Conservation (phyloP, 23 tunicate genomes). For the Aplidium turbinatum region DNA sequence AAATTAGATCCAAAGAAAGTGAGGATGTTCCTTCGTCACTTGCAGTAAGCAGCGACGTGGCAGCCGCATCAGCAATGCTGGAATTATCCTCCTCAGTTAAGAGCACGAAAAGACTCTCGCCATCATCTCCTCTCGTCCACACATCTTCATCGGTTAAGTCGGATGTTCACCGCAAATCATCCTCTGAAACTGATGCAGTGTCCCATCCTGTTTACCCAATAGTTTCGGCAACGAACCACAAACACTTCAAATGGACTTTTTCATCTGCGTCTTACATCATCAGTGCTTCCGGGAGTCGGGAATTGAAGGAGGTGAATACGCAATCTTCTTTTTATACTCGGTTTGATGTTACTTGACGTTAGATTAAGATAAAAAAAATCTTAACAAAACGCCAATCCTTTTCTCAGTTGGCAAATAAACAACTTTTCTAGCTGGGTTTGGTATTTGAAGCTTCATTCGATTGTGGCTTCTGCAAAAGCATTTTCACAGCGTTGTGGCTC, state of each 20-base stretch:
- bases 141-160: neutral
- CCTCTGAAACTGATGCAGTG: no score
- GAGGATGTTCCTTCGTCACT: neutral
- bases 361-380: neutral
- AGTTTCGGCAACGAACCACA: constrained; percentile 11
- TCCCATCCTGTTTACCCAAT: no score
- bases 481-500: no score
- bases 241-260: constrained; percentile 61
- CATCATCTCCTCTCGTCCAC: neutral
- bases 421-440: no score
- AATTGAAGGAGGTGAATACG: constrained; percentile 49
- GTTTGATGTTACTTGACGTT: neutral
- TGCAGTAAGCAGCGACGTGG: constrained; percentile 24
- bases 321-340: neutral
- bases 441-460: no score
- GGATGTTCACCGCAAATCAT: no score
- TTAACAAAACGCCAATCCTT: no score
- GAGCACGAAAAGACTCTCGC: neutral
- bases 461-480: no score
- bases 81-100: constrained; percentile 33
- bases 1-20: neutral
- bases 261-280: constrained; percentile 50
- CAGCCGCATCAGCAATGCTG: constrained; percentile 50
- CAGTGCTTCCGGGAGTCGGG: constrained; percentile 70
- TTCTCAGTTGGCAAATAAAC: no score